Conservation (phyloP, 2,797 vertebrate genomes). For the Nothura maculosa region DNA sequence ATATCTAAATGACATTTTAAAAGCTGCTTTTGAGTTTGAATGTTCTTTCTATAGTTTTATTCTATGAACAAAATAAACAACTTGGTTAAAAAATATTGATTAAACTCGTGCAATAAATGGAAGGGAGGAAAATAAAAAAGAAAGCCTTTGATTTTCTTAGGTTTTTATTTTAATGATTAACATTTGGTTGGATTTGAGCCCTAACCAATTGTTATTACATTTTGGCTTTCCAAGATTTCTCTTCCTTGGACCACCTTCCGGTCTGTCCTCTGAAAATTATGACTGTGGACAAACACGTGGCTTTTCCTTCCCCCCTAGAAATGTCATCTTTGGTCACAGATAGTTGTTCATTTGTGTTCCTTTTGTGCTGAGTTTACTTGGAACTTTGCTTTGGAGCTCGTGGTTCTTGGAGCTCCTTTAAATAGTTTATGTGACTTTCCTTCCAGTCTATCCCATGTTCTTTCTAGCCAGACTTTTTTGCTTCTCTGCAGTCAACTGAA, state of each 20-base stretch:
- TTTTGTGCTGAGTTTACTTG: not conserved
- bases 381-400: conserved; percentile 11
- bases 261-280: conserved; percentile 43
- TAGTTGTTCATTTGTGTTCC: not conserved
- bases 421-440: not conserved
- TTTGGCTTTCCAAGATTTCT: not conserved
- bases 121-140: too few relatives aligned
- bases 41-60: not conserved
- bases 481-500: not conserved
- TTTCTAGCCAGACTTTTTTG: conserved; percentile 10
- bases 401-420: not conserved
- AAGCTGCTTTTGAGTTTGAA: not conserved
- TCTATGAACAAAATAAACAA: not conserved
- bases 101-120: not conserved
- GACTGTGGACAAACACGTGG: not conserved
- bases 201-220: not conserved
- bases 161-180: not conserved
- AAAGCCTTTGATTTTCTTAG: not conserved
- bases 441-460: not conserved
- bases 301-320: not conserved
- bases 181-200: not conserved
- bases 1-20: conserved; percentile 23
- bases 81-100: not conserved
- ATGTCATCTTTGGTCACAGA: conserved; percentile 10
- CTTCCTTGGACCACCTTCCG: not conserved